phyloP scores from a whole-genome alignment of 2,113 vertebrate genomes.

The Elephas maximus region DNA sequence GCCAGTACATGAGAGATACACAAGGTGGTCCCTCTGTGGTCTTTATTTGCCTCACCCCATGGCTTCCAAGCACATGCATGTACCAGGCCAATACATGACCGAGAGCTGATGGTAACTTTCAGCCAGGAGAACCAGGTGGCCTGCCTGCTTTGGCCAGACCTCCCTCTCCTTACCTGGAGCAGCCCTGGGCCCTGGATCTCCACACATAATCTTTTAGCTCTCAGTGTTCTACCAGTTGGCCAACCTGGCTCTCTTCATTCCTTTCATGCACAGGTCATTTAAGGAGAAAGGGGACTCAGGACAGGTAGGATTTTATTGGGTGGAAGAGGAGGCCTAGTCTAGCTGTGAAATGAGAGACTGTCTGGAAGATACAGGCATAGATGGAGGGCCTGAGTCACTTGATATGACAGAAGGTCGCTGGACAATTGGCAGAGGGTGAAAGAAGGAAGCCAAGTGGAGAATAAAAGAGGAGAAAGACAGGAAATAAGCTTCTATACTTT shows the following conservation, averaged over 20 bases:
- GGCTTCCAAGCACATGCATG: not conserved
- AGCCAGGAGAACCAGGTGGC: constrained; percentile 80
- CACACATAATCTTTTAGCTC: constrained; percentile 72
- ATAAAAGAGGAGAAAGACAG: not conserved
- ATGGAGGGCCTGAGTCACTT: constrained; percentile 7
- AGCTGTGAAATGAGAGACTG: not conserved
- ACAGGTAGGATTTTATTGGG: not conserved
- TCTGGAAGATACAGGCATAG: not conserved
- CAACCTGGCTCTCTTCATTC: not conserved
- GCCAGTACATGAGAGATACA: not conserved
- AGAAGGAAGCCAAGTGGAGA: not conserved
- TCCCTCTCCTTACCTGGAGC: constrained; percentile 53
- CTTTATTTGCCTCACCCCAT: not conserved
- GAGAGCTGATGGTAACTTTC: not conserved
- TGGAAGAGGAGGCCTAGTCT: not conserved
- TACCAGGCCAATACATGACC: not conserved
- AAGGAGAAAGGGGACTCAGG: constrained; percentile 72
- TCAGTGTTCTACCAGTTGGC: constrained; percentile 66
- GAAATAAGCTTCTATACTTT: not conserved
- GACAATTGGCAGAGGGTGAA: constrained; percentile 28
- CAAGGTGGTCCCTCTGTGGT: not conserved
- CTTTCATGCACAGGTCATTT: constrained; percentile 73
- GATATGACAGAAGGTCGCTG: constrained; percentile 47
- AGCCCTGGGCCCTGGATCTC: constrained; percentile 51
- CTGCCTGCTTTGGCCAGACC: constrained; percentile 59